phyloP scores from a whole-genome alignment of 2,888 invertebrate genomes.

The Phlogophora meticulosa region DNA sequence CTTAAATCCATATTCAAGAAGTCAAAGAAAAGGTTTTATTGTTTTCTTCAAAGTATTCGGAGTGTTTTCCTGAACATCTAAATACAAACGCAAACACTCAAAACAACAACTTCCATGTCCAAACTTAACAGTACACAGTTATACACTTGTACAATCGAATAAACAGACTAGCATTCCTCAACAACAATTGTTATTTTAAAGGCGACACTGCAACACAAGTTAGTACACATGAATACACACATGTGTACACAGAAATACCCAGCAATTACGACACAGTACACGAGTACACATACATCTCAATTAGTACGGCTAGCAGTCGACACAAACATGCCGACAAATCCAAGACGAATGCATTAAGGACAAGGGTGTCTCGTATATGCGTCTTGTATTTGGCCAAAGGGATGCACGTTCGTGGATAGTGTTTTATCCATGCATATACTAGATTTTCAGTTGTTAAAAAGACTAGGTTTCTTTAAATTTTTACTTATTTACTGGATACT shows the following conservation, averaged over 20 bases:
- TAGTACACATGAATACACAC: conserved; percentile 21
- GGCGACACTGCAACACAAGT: conserved; percentile 13
- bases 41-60: no score
- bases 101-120: conserved; percentile 1
- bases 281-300: conserved; percentile 46
- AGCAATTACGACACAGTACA: conserved; percentile 37
- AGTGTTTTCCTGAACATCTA: no score
- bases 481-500: not conserved
- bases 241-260: conserved; percentile 25
- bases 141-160: not conserved
- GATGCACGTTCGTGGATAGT: not conserved
- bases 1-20: no score
- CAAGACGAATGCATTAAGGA: conserved; percentile 53
- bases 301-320: conserved; percentile 50
- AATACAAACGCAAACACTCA: not conserved
- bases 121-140: not conserved
- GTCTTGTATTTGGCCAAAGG: conserved; percentile 29
- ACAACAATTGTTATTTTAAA: conserved; percentile 23
- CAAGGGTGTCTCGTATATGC: conserved; percentile 35
- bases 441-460: not conserved
- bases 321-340: conserved; percentile 40
- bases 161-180: conserved; percentile 6
- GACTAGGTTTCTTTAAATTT: not conserved
- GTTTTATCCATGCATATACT: not conserved
- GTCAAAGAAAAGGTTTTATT: no score